Percentiles rank a stretch among this genome's conserved stretches.
Conservation (phyloP, 2,113 vertebrate species). For the Damaliscus lunatus region DNA sequence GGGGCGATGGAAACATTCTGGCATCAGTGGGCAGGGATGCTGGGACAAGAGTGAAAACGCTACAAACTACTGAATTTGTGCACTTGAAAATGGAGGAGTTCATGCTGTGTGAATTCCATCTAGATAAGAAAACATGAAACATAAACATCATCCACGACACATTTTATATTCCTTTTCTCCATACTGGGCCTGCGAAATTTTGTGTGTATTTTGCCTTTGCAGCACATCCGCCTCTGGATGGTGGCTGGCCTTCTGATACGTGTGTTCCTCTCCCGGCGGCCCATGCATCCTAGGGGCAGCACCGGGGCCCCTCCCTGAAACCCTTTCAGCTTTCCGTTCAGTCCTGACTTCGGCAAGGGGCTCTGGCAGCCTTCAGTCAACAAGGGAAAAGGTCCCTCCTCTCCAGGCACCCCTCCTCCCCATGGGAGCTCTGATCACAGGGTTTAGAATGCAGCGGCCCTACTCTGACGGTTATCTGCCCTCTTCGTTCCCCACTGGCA, state of each 20-base stretch:
- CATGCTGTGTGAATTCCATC: neutral
- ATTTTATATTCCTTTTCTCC: neutral
- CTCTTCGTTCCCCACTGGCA: neutral
- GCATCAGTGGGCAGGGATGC: neutral
- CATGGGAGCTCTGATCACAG: rapidly evolving
- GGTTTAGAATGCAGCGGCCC: rapidly evolving
- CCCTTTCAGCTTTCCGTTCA: neutral
- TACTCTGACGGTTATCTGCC: rapidly evolving
- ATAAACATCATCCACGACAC: rapidly evolving
- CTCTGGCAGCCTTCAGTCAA: neutral
- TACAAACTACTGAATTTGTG: rapidly evolving
- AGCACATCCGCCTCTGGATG: rapidly evolving
- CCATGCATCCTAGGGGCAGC: neutral
- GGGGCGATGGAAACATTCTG: neutral
- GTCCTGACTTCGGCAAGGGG: neutral
- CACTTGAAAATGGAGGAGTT: neutral
- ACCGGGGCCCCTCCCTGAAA: rapidly evolving
- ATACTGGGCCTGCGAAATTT: neutral
- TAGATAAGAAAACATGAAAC: neutral
- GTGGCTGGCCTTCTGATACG: rapidly evolving
- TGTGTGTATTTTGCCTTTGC: rapidly evolving
- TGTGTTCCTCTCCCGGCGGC: rapidly evolving
- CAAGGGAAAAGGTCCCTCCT: neutral
- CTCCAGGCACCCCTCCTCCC: neutral
- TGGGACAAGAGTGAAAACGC: rapidly evolving